Conservation (phyloP, 2,797 vertebrate species). For the Botia kubotai region DNA sequence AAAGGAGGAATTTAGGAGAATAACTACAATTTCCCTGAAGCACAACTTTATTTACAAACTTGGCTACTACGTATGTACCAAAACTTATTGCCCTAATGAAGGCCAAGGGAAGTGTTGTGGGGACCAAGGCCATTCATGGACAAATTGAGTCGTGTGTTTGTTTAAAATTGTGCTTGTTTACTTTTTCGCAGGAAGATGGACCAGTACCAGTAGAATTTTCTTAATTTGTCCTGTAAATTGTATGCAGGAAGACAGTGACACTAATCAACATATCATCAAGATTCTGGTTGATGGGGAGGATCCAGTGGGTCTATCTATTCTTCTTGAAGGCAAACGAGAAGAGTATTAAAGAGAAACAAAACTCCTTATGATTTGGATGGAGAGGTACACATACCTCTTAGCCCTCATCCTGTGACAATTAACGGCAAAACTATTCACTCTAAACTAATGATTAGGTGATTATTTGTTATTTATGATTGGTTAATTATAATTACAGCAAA, state of each 20-base stretch:
- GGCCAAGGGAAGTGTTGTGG: constrained; percentile 50
- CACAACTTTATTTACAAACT: constrained; percentile 50
- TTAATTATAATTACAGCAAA: no score
- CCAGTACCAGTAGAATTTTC: not conserved
- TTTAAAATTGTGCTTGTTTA: constrained; percentile 31
- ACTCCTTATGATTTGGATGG: no score
- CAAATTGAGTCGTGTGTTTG: constrained; percentile 48
- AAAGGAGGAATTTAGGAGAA: constrained; percentile 11
- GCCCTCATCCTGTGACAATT: no score
- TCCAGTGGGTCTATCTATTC: not conserved
- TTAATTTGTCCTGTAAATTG: not conserved
- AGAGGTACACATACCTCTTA: no score
- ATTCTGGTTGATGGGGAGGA: not conserved
- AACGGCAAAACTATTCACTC: no score
- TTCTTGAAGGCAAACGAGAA: not conserved
- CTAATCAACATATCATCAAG: not conserved
- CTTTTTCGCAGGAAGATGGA: not conserved
- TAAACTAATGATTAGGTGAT: no score
- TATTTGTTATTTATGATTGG: no score
- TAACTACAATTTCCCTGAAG: constrained; percentile 49
- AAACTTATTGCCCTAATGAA: constrained; percentile 52
- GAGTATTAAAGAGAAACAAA: no score
- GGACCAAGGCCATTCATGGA: constrained; percentile 45
- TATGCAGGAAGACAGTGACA: not conserved
- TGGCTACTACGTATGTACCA: constrained; percentile 40